These are phyloP conservation scores for Ceratina japonica DNA, from an alignment of 1,140 invertebrate genomes.

Conservation along the genomic window DNA sequence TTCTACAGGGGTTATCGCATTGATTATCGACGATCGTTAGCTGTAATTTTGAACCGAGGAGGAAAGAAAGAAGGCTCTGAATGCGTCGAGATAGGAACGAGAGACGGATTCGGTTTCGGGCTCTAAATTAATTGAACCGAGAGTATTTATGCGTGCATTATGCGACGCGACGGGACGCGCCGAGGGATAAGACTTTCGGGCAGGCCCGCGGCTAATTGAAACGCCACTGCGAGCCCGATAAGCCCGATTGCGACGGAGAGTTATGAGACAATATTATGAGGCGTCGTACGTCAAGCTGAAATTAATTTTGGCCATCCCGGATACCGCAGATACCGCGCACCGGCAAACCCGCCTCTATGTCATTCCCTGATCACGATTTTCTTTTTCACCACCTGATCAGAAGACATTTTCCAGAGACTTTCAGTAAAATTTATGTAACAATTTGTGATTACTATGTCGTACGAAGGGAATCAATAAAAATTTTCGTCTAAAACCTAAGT, in stretches of 20 bases:
- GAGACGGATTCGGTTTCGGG: not conserved
- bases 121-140: slow-evolving; percentile 59
- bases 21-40: no score
- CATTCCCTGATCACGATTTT: slow-evolving; percentile 42
- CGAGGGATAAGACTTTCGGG: slow-evolving; percentile 67
- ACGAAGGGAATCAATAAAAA: no score
- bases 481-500: no score
- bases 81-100: slow-evolving; percentile 25
- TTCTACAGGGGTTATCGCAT: no score
- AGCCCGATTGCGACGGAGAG: slow-evolving; percentile 64
- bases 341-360: slow-evolving; percentile 40
- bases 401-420: not conserved
- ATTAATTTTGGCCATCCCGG: slow-evolving; percentile 62
- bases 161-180: slow-evolving; percentile 40
- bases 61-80: no score
- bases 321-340: slow-evolving; percentile 44
- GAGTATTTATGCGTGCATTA: slow-evolving; percentile 67
- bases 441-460: no score
- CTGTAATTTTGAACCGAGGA: no score
- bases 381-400: slow-evolving; percentile 15
- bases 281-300: slow-evolving; percentile 65
- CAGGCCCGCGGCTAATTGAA: slow-evolving; percentile 63
- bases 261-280: slow-evolving; percentile 70
- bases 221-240: slow-evolving; percentile 62
- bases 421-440: no score